Evolutionary conservation across 2,888 invertebrate species (phyloP), one percentile per base, ranked within the genome.

Genomic region (Caenorhabditis sp.): DNA sequence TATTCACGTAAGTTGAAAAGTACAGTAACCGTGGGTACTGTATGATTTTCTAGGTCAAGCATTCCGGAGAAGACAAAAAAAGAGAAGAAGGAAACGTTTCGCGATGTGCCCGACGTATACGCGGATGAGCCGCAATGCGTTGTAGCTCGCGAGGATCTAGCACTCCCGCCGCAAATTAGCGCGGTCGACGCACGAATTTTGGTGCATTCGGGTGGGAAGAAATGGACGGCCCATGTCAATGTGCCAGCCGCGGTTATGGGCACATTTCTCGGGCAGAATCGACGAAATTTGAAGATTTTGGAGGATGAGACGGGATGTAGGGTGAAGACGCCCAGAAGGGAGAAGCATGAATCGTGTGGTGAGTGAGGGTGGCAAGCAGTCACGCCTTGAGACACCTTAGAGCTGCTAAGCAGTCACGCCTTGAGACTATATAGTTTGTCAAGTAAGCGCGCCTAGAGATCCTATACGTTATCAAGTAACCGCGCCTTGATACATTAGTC

Each of bases 241-340:
- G 17, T 38, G 1, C 43, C 25, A 23, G 20, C 17, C 0, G 17
- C 38, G 4, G 66, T 69, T 17, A 69, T 74, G 12, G 69, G 73
- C 25, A 63, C 52, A 23, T 38, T 74, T 1, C 26, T 69, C 26
- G 73, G 73, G 53, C 59, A 27, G 0, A 67, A 74, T 53, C 66
- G 69, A 20, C 53, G 64, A 21, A 7, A 62, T 0, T n/a, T 63
- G 38, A 69, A 62, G 31, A 54, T 53, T 10, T 49, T 80, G 49
- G 77, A 80, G 50, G 71, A 76, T n/a, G 57, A 59, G 1, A 80
- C 80, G 0, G 59, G 62, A 12, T 78, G 77, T 54, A 56, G 76
- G 5, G 38, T 80, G 21, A 67, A 65, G 10, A 80, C 73, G 3
- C 80, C 80, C 0, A 50, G 72, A 23, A 68, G 49, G 31, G 71